Conservation (phyloP, 2,113 vertebrate species). For the Grammomys surdaster region DNA sequence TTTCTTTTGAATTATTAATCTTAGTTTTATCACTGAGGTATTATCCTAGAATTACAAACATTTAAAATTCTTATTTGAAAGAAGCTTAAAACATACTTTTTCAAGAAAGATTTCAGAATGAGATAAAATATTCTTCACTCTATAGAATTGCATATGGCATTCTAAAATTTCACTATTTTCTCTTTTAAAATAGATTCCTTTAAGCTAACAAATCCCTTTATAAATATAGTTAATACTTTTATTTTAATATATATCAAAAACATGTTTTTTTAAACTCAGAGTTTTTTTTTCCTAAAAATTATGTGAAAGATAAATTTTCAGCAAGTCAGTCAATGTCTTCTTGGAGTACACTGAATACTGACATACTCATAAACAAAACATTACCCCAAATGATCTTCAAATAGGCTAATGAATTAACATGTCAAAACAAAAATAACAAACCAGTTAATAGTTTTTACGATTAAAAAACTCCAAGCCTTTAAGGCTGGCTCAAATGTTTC, state of each 20-base stretch:
- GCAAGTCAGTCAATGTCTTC: neutral
- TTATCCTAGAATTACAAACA: constrained; percentile 30
- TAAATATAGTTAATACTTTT: neutral
- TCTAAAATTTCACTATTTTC: constrained; percentile 29
- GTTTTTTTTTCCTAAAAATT: neutral
- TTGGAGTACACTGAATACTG: neutral
- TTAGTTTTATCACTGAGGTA: constrained; percentile 20
- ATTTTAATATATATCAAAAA: constrained; percentile 47
- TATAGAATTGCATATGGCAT: neutral
- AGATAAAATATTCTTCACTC: constrained; percentile 17
- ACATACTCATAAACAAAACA: neutral
- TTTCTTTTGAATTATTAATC: constrained; percentile 6
- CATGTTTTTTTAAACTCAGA: neutral
- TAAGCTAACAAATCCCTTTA: constrained; percentile 27
- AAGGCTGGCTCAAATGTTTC: neutral
- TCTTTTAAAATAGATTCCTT: constrained; percentile 41
- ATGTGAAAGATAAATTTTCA: constrained; percentile 28
- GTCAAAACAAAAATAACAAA: neutral
- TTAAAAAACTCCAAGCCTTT: neutral
- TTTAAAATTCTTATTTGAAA: constrained; percentile 62
- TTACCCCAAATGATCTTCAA: constrained; percentile 48
- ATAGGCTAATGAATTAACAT: constrained; percentile 23
- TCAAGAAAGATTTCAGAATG: constrained; percentile 9
- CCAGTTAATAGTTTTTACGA: neutral
- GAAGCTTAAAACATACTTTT: constrained; percentile 32